Conservation (phyloP, 2,113 vertebrate species). For the Entosphenus tridentatus region DNA sequence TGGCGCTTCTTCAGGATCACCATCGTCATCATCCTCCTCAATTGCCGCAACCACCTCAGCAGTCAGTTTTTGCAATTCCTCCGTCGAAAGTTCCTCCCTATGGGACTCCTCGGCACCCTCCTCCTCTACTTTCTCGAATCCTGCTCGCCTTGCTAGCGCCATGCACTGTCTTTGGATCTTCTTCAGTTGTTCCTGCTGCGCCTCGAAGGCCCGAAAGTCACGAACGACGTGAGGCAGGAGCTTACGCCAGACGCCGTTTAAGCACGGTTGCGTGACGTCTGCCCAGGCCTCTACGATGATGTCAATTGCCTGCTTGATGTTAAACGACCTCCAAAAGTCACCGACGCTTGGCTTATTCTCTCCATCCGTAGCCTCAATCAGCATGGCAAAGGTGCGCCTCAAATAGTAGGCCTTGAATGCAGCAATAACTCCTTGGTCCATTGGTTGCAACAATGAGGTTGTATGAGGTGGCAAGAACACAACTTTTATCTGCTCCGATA, state of each 20-base stretch:
- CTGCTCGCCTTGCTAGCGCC: not conserved
- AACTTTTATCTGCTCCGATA: not conserved
- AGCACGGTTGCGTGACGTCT: not conserved
- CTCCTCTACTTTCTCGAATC: not conserved
- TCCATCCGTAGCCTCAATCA: not conserved
- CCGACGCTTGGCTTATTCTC: not conserved
- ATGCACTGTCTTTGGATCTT: not conserved
- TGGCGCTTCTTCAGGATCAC: too few species aligned
- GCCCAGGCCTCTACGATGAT: conserved; percentile 1
- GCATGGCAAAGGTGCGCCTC: not conserved
- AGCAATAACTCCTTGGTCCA: conserved; percentile 9
- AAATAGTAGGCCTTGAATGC: conserved; percentile 9
- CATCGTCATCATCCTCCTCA: too few species aligned
- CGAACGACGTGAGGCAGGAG: not conserved
- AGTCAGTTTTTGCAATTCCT: too few species aligned
- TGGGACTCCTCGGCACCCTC: conserved; percentile 4
- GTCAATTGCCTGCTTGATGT: conserved; percentile 9
- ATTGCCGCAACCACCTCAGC: too few species aligned
- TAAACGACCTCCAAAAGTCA: conserved; percentile 7
- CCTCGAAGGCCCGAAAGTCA: not conserved
- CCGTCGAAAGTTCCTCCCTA: not conserved
- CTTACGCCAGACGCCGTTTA: not conserved
- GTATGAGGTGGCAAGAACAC: conserved; percentile 4
- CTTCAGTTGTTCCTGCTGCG: too few species aligned
- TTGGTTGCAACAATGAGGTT: conserved; percentile 9